Base-by-base conservation (phyloP, 2,797 vertebrate species). In the Neoniphon sammara region DNA sequence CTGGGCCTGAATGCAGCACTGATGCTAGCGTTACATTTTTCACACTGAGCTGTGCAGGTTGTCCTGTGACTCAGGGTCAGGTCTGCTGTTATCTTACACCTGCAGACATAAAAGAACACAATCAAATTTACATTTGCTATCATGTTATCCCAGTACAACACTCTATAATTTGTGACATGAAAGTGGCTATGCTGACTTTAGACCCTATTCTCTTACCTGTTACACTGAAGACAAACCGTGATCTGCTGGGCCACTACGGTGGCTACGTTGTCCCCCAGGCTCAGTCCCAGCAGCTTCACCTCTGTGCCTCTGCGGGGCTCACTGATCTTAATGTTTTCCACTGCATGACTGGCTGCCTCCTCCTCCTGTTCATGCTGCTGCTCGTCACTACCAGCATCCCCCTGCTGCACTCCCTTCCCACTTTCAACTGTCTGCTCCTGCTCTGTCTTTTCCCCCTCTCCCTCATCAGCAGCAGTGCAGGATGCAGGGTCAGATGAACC, bases 51-150 rank as follows among this genome's bases (percentile, higher is more conserved):
- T 0, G 81, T 27, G 72, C 93, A 95, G 15, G 88, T 23, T 8
- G 87, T 83, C 81, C 87, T 89, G 14, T 87, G 91, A 15, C 59
- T 91, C 78, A 96, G 79, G 0, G 84, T 90, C 72, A 96, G 85
- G 73, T 96, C 95, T 46, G 94, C 93, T 4, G 87, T 93, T 17
- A 94, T 85, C 80, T 95, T 96, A 88, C 95, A 96, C 91, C 95
- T 96, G 77, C 27, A 78, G 34, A 63, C 7, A 66, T 1, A 61
- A 27, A 6, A 59, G 14, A 11, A 23, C 15, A n/a, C 12, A 23
- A 56, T 67, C n/a, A 30, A 44, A 25, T 34, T 77, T 44, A 9
- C 8, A 42, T 14, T 42, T 14, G 14, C 14, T 11, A 46, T 15
- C 15, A 46, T 15, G 14, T 12, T 15, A 15, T 56, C 49, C 17